Base-by-base conservation (phyloP, 2,113 vertebrate genomes). In the Myodes glareolus region DNA sequence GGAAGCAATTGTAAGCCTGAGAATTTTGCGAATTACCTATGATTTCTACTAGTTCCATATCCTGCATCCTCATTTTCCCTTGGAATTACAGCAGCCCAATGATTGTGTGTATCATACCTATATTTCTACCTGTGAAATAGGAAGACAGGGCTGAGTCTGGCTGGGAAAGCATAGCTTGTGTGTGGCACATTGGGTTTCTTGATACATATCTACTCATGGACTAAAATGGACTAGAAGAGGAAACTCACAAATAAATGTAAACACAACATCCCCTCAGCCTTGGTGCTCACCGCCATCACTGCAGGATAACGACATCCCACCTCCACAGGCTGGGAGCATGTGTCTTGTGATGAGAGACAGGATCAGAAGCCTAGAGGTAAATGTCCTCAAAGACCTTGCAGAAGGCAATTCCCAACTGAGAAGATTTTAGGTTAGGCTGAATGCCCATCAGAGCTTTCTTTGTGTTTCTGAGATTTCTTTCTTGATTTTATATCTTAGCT, bases 11-110 rank as follows among this genome's bases (percentile, higher is more conserved):
- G 27, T 21, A 45, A 91, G 5, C 42, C 14, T 45, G 68, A n/a
- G 0, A 90, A 25, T 9, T 7, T 63, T 0, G 5, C n/a, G 12
- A 52, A 25, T 11, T 45, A 4, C 12, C 8, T 39, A 36, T 3
- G 13, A 36, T 95, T 90, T 91, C 39, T 61, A 1, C 33, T 85
- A 52, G 21, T 0, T 5, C 33, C 82, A 68, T 65, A 33, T 68
- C 2, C 77, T 89, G 10, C 33, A 82, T 52, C 1, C 16, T 50
- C 4, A 72, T 8, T 1, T 91, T 81, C 31, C 76, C 14, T 63
- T 63, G 14, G 33, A 94, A 68, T 52, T 45, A 87, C 29, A 50
- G 4, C 1, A 80, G 5, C 11, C 63, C 68, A 63, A 27, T 58
- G 52, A 58, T 63, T 50, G 61, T 29, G 8, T 72, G 1, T 21